These are phyloP conservation scores for Leucopsar rothschildi DNA, from an alignment of 2,113 vertebrate genomes.

Conservation along the genomic window DNA sequence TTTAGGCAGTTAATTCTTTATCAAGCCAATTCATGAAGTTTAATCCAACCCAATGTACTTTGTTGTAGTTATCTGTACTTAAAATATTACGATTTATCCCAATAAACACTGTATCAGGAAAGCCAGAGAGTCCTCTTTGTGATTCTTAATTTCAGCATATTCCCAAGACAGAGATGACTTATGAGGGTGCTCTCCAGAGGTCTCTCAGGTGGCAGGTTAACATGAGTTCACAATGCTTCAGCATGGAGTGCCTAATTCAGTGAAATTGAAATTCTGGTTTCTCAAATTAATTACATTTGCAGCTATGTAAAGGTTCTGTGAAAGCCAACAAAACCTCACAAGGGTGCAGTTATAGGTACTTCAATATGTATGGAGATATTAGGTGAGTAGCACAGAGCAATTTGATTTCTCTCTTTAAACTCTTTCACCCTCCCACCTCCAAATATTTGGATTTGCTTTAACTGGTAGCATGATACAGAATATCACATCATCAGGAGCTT, in stretches of 20 bases:
- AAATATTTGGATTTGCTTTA: background rate
- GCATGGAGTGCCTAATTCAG: background rate
- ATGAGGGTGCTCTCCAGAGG: background rate
- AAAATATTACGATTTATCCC: background rate
- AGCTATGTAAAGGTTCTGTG: background rate
- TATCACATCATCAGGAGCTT: background rate
- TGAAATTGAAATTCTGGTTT: background rate
- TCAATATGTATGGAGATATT: background rate
- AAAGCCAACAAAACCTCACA: background rate
- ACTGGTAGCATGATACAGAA: background rate
- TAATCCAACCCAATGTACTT: background rate
- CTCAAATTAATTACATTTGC: background rate
- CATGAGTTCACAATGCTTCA: background rate
- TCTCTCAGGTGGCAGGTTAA: background rate
- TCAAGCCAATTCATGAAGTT: background rate
- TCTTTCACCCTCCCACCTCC: background rate
- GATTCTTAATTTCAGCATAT: background rate
- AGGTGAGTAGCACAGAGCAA: background rate
- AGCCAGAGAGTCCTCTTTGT: background rate
- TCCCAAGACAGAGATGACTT: background rate
- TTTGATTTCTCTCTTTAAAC: background rate
- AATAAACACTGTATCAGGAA: background rate
- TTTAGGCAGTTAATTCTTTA: background rate
- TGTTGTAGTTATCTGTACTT: background rate
- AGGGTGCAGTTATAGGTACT: fast-evolving